These are phyloP conservation scores for Megastigmus dorsalis DNA, from an alignment of 2,888 invertebrate species.

Conservation along the genomic window DNA sequence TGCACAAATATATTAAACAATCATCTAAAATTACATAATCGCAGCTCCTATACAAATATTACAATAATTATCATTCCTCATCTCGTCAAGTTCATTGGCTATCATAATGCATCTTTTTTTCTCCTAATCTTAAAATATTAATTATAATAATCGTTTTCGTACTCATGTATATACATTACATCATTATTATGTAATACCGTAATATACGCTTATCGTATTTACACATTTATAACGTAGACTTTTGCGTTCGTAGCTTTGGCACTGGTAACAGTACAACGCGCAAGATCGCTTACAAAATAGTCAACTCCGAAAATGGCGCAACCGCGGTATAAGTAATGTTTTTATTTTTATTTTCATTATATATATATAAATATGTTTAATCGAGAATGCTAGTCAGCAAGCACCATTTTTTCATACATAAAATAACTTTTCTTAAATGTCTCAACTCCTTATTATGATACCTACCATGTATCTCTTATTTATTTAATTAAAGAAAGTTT, in stretches of 20 bases:
- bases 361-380: too few relatives aligned
- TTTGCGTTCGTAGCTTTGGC: constrained; percentile 60
- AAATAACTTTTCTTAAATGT: neutral
- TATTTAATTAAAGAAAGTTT: neutral
- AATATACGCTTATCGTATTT: constrained; percentile 65
- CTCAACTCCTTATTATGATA: neutral
- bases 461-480: neutral
- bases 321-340: constrained; percentile 16
- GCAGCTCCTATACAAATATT: constrained; percentile 70
- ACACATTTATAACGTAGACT: constrained; percentile 65
- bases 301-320: constrained; percentile 34
- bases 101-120: constrained; percentile 48
- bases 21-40: constrained; percentile 66
- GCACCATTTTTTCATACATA: neutral
- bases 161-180: constrained; percentile 50
- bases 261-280: constrained; percentile 57
- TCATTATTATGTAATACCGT: constrained; percentile 36
- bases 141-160: constrained; percentile 26
- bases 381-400: constrained; percentile 16
- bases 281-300: constrained; percentile 52
- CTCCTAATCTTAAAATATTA: constrained; percentile 44
- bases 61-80: constrained; percentile 63
- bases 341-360: constrained; percentile 5
- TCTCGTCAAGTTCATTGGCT: constrained; percentile 37
- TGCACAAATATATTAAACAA: constrained; percentile 66